Evolutionary conservation across 1,140 invertebrate genomes (phyloP).

Genomic region (Calliopsis andreniformis): DNA sequence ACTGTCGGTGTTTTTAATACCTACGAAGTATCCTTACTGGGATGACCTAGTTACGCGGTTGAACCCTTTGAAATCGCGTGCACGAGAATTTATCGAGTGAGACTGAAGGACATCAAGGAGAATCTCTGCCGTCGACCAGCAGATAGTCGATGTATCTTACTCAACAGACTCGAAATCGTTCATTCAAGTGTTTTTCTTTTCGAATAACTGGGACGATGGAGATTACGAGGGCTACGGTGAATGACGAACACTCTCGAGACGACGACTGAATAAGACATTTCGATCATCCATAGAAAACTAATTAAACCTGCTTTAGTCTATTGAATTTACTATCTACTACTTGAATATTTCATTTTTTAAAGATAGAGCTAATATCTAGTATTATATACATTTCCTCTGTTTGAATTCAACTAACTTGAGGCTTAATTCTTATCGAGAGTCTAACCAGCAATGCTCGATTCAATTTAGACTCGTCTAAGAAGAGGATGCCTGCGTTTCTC

Average conservation of each 20-base stretch:
- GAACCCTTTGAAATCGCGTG: constrained; percentile 42
- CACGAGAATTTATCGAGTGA: constrained; percentile 50
- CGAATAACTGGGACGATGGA: neutral
- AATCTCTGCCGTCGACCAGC: constrained; percentile 24
- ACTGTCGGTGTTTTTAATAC: constrained; percentile 34
- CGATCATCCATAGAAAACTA: no score
- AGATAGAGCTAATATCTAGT: no score
- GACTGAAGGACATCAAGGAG: constrained; percentile 31
- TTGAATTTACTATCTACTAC: no score
- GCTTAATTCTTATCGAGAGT: no score
- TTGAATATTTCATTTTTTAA: no score
- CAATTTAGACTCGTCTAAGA: neutral
- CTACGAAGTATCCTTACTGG: constrained; percentile 63
- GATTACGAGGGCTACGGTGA: neutral
- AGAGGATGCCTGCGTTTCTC: neutral
- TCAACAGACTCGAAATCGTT: neutral
- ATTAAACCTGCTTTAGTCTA: no score
- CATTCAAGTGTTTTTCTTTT: neutral
- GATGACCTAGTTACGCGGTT: constrained; percentile 65
- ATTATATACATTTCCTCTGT: no score
- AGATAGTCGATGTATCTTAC: neutral
- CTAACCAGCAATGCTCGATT: neutral
- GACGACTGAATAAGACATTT: neutral
- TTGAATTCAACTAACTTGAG: no score
- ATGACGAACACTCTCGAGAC: neutral